Conservation (phyloP, 1,140 invertebrate species). For the Trachymyrmex cornetzi region DNA sequence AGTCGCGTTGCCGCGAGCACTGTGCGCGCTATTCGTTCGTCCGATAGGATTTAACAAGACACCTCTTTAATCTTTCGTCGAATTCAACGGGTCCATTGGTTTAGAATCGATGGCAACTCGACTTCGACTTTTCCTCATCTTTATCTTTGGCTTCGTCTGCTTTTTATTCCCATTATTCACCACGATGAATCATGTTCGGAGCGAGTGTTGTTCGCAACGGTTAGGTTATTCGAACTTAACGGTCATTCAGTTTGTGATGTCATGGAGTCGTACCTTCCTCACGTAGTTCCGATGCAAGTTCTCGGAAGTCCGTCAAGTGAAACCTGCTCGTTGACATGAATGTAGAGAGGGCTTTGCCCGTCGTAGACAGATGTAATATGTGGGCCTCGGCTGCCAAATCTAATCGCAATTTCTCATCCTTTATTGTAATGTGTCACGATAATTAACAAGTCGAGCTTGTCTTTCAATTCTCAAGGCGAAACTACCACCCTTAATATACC, state of each 20-base stretch:
- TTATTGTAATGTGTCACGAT: slow-evolving; percentile 9
- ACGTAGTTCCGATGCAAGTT: slow-evolving; percentile 31
- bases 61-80: background rate
- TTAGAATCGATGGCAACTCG: background rate
- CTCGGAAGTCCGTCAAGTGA: slow-evolving; percentile 45
- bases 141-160: slow-evolving; percentile 1
- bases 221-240: slow-evolving; percentile 14
- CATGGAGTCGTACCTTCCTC: slow-evolving; percentile 3
- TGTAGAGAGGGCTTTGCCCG: slow-evolving; percentile 37
- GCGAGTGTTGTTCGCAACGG: slow-evolving; percentile 10
- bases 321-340: background rate
- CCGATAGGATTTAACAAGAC: slow-evolving; percentile 6
- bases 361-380: background rate
- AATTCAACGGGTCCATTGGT: background rate
- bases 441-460: background rate
- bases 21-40: slow-evolving; percentile 71
- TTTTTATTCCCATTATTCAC: background rate
- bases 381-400: background rate
- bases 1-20: slow-evolving; percentile 78
- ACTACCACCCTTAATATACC: background rate
- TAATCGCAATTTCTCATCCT: slow-evolving; percentile 12
- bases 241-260: slow-evolving; percentile 16
- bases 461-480: background rate
- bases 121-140: background rate
- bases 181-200: slow-evolving; percentile 1